These are phyloP conservation scores for Redunca redunca DNA, from an alignment of 2,113 vertebrate species.

Conservation along the genomic window DNA sequence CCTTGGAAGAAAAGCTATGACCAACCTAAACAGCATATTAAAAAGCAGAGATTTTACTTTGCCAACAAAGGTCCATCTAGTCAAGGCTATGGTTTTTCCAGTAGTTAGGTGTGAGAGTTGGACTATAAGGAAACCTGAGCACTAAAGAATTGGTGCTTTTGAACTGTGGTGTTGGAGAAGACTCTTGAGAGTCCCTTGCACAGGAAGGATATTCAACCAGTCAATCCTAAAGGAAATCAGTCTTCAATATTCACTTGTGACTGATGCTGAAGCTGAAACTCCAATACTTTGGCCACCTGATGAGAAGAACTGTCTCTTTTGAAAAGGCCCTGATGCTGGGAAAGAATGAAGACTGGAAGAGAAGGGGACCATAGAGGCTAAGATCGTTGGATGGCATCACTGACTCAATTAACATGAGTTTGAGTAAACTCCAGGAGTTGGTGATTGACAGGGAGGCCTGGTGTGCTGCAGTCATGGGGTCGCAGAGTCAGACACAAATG, in stretches of 20 bases:
- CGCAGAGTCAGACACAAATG: background rate
- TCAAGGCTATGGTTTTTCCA: background rate
- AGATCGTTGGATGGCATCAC: background rate
- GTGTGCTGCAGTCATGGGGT: background rate
- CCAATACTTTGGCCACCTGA: background rate
- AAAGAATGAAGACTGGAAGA: background rate
- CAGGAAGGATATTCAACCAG: background rate
- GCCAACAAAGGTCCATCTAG: background rate
- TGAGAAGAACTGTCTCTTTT: background rate
- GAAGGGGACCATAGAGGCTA: background rate
- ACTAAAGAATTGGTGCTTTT: background rate
- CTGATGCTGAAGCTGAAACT: background rate
- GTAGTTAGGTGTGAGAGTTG: background rate
- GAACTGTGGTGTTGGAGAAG: background rate
- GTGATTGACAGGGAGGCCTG: background rate
- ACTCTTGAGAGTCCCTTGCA: background rate
- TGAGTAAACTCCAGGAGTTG: background rate
- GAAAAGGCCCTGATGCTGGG: background rate
- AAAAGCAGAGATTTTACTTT: background rate
- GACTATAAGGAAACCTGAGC: background rate
- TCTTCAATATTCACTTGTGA: background rate
- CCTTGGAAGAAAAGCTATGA: background rate
- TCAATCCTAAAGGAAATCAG: background rate
- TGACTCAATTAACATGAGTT: background rate
- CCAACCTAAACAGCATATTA: background rate